Base-by-base conservation (phyloP, 2,113 vertebrate species). In the Ceuthmochares aereus region DNA sequence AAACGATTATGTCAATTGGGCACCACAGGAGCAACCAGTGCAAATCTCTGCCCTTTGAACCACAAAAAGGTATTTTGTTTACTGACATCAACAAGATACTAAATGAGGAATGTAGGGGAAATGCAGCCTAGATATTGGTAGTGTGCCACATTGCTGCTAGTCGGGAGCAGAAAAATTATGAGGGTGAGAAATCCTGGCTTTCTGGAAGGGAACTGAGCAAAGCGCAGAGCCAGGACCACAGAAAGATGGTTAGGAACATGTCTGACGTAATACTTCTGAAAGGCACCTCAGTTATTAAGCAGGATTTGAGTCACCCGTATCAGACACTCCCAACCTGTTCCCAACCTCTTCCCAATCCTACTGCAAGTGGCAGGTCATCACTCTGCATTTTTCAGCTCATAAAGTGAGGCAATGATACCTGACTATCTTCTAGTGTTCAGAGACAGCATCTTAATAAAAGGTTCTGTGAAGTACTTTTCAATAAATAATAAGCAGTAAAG, bases 21-120 rank as follows among this genome's bases (percentile, higher is more conserved):
- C 47, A 66, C 15, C 23, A 45, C 36, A 45, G 49, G 54, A 47
- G 12, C 30, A 52, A 26, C 5, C 25, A 64, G 21, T 60, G 15
- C 13, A 73, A 43, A 34, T 26, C 30, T 51, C 23, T 51, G 34
- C 16, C 10, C 16, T 36, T 78, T 68, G 66, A 86, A 63, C 16
- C 47, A 22, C 47, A 63, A 63, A 63, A 60, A 70, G 4, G 17
- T 9, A 29, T 74, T 79, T 67, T 58, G 34, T 42, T 78, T 68
- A 40, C 30, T 47, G 67, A 25, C 0, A 0, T 59, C 43, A 34
- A 47, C 1, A 1, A 36, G 62, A 34, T 1, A 3, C 36, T 47
- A 52, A 47, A 60, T 23, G 15, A 9, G 19, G 14, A 56, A 56
- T 49, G 60, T 8, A 45, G 26, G 13, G 34, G 10, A 12, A 62